Evolutionary conservation across 2,797 vertebrate genomes (phyloP), one percentile per base, ranked within the genome.

Genomic region (Cichlasoma orientale): DNA sequence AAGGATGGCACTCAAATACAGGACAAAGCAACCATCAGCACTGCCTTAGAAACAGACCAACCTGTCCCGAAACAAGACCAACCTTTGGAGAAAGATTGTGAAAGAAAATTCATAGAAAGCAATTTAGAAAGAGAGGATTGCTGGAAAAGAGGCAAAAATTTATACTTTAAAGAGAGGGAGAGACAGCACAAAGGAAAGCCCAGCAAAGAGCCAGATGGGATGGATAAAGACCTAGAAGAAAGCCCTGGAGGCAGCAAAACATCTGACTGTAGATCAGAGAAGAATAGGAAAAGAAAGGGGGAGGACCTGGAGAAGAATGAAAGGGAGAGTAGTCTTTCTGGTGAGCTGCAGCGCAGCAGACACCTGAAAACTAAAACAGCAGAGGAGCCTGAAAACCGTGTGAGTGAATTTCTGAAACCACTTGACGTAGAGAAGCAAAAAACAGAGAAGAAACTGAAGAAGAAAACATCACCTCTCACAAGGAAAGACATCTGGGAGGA

Each of bases 241-340:
- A 54, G 78, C 3, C 4, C 77, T 19, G 69, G 23, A 74, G 74
- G 66, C 23, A 92, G 79, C 68, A 96, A 94, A 86, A 21, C 89
- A 3, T 83, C 87, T 0, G 96, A 98, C 53, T 88, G 88, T 12
- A 97, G 96, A 86, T 92, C 93, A 47, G 97, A 97, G 57, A 97
- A 95, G 74, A 95, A 93, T 18, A 96, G 96, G 87, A 95, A 97
- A 63, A 97, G 96, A 91, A 97, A 96, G 70, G 95, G 95, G 36
- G 96, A 96, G 44, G 61, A 88, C 3, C 23, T 4, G 1, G 93
- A 94, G 27, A 97, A 55, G 91, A 96, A 96, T 27, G 96, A 58
- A 14, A 59, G 23, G 54, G 12, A 54, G 9, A 54, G 58, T 18
- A 56, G 19, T 59, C 25, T 56, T 95, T 56, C 66, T 55, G 92